Evolutionary conservation across 2,888 invertebrate genomes (phyloP).

Genomic region (Plagiodera versicolora): DNA sequence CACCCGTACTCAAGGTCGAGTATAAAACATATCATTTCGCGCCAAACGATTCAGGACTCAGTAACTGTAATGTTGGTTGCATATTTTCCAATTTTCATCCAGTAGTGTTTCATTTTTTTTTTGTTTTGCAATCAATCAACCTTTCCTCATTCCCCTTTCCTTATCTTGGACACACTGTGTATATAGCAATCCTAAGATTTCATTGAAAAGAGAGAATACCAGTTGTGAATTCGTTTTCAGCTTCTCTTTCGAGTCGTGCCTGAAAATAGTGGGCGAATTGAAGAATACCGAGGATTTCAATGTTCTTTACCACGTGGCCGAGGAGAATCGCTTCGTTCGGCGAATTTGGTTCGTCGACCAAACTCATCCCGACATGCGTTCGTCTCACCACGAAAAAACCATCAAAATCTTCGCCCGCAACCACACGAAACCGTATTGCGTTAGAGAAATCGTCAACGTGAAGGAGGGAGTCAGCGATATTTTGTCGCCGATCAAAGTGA

Average conservation of each 20-base stretch:
- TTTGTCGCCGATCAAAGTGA: constrained; percentile 71
- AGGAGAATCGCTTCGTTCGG: constrained; percentile 60
- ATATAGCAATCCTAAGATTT: no score
- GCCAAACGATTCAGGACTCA: no score
- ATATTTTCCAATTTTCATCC: no score
- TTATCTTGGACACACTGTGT: no score
- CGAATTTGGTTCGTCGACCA: constrained; percentile 72
- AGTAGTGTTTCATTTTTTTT: no score
- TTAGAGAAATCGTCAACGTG: constrained; percentile 79
- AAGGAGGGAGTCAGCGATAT: constrained; percentile 87
- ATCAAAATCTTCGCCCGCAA: constrained; percentile 56
- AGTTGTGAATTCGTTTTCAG: constrained; percentile 53
- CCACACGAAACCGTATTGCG: constrained; percentile 57
- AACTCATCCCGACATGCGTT: constrained; percentile 56
- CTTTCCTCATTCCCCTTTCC: no score
- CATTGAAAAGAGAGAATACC: no score
- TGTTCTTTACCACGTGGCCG: constrained; percentile 41
- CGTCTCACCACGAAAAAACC: constrained; percentile 29
- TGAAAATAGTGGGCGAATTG: constrained; percentile 60
- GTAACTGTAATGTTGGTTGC: no score
- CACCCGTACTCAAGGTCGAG: no score
- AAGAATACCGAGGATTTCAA: constrained; percentile 33
- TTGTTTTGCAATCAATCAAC: no score
- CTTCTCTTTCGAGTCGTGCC: constrained; percentile 82
- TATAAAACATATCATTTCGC: no score